These are phyloP conservation scores for Caracal caracal DNA, from an alignment of 2,113 vertebrate species.

Conservation along the genomic window DNA sequence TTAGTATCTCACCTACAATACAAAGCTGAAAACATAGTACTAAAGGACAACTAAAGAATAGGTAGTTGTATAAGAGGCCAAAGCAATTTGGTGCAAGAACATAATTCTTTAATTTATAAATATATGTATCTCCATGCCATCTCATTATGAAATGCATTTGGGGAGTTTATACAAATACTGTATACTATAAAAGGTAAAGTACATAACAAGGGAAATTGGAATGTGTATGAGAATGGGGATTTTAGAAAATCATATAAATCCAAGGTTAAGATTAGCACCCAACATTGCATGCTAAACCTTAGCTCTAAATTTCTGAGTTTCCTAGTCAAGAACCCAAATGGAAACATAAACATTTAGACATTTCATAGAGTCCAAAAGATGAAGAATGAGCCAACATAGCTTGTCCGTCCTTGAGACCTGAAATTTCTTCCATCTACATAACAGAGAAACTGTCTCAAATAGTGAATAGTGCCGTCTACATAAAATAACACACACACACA, in stretches of 20 bases:
- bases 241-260: background rate
- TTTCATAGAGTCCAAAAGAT: background rate
- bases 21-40: background rate
- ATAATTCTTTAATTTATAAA: constrained; percentile 7
- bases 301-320: background rate
- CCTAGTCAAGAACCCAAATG: background rate
- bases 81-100: background rate
- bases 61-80: background rate
- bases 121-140: background rate
- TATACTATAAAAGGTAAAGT: background rate
- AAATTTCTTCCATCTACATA: background rate
- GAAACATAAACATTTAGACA: background rate
- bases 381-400: background rate
- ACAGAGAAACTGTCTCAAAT: background rate
- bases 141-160: background rate
- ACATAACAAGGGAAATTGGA: background rate
- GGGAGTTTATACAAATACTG: background rate
- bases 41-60: background rate
- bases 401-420: background rate
- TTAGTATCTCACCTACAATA: background rate
- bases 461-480: background rate
- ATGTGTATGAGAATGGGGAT: accelerated
- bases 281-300: background rate
- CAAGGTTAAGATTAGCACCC: background rate
- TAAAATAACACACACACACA: background rate